phyloP scores from a whole-genome alignment of 1,140 invertebrate species.

The Zaprionus lachaisei region DNA sequence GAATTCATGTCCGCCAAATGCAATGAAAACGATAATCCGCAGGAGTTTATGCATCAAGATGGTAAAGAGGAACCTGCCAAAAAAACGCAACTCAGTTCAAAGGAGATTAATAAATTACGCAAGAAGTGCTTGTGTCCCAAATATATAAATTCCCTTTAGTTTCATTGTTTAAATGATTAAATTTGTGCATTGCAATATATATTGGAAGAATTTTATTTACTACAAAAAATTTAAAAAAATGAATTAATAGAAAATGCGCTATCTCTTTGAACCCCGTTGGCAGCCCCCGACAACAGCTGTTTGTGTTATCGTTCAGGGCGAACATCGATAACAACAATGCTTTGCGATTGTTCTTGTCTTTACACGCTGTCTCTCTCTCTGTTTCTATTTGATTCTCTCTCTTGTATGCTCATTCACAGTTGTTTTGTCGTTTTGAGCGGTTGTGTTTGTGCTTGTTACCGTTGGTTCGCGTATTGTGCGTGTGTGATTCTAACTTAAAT shows the following conservation, averaged over 20 bases:
- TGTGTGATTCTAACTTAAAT: conserved; percentile 29
- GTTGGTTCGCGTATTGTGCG: conserved; percentile 18
- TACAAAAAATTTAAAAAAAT: background rate
- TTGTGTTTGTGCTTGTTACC: conserved; percentile 10
- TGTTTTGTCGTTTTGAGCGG: conserved; percentile 26
- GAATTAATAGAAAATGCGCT: background rate
- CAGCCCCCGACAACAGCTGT: conserved; percentile 23
- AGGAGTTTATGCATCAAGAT: background rate
- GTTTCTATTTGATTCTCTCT: background rate
- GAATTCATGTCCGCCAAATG: conserved; percentile 67
- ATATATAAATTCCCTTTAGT: conserved; percentile 45
- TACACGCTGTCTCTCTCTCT: conserved; percentile 1
- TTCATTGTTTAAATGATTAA: conserved; percentile 1
- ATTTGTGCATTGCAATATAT: background rate
- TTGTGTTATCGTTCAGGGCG: conserved; percentile 8
- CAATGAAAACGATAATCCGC: conserved; percentile 50
- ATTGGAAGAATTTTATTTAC: background rate
- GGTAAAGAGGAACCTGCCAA: background rate
- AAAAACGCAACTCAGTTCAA: background rate
- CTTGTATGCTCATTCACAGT: conserved; percentile 26
- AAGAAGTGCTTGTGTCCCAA: conserved; percentile 69
- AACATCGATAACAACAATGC: conserved; percentile 22
- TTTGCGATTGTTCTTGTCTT: conserved; percentile 3
- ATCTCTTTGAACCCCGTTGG: background rate
- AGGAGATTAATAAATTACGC: conserved; percentile 17